Evolutionary conservation across 2,797 vertebrate species (phyloP).

Genomic region (Onychomys torridus): DNA sequence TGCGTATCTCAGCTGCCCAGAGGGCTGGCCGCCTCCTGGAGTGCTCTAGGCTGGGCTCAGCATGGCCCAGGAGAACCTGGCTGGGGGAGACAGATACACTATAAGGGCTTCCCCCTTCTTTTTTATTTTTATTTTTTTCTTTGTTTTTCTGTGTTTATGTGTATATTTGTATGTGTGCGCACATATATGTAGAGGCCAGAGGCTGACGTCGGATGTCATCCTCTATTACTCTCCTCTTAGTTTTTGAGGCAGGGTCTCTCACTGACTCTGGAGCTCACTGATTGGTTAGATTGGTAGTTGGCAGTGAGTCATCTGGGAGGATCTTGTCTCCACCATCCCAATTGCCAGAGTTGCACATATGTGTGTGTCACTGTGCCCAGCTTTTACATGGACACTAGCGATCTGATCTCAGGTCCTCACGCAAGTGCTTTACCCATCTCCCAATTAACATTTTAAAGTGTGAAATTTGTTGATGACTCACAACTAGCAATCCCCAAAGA

Average conservation of each 20-base stretch:
- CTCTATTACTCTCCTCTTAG: neutral
- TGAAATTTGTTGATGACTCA: neutral
- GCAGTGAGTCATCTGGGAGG: neutral
- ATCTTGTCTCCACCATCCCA: neutral
- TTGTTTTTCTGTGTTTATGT: neutral
- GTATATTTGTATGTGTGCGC: neutral
- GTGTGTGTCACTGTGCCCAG: too few species aligned
- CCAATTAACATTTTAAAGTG: neutral
- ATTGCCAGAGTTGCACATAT: neutral
- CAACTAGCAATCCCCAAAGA: neutral
- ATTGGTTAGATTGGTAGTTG: neutral
- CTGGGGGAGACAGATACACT: neutral
- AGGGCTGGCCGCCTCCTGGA: neutral
- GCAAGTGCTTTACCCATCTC: neutral
- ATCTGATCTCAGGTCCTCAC: neutral
- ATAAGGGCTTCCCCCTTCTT: fast-evolving
- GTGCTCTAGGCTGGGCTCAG: neutral
- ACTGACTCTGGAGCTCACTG: neutral
- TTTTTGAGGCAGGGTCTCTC: neutral
- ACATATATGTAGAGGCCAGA: neutral
- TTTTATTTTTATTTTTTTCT: neutral
- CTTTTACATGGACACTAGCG: too few species aligned
- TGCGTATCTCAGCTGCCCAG: neutral
- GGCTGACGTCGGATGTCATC: neutral
- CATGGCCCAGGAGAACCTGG: neutral